These are phyloP conservation scores for Oceanodroma tethys DNA, from an alignment of 2,113 vertebrate genomes.

Conservation along the genomic window DNA sequence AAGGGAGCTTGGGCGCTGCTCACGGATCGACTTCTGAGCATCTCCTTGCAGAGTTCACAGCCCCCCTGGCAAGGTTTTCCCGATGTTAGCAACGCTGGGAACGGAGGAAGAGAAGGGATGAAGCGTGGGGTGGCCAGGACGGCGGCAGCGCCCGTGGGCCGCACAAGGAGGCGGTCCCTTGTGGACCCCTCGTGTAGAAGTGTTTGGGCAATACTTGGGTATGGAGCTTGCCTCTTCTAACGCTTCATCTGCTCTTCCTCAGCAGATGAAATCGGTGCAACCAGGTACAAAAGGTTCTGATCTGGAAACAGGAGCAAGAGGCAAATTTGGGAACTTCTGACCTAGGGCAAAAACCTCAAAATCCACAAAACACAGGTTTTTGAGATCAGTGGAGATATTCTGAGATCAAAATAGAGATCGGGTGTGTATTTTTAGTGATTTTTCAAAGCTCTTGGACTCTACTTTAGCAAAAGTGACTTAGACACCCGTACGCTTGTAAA, in stretches of 20 bases:
- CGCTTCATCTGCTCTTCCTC: accelerated
- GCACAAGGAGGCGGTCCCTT: accelerated
- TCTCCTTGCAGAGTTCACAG: not conserved
- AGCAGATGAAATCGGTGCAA: accelerated
- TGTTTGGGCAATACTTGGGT: accelerated
- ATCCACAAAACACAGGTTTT: not conserved
- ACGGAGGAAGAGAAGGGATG: not conserved
- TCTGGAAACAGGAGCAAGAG: not conserved
- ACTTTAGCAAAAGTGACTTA: not conserved
- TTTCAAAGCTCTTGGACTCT: not conserved
- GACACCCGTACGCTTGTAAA: not conserved
- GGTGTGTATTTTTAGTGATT: not conserved
- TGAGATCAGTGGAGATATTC: not conserved
- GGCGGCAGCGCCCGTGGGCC: not conserved
- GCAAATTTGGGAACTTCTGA: not conserved
- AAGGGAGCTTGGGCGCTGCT: no score
- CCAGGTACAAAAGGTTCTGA: accelerated
- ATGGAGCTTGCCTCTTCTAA: accelerated
- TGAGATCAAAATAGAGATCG: not conserved
- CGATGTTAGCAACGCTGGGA: accelerated
- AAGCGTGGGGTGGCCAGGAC: accelerated
- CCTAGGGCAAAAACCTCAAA: not conserved
- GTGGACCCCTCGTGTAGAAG: accelerated
- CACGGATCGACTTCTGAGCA: not conserved
- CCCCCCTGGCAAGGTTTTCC: not conserved